Conservation (phyloP, 2,113 vertebrate genomes). For the Neolamprologus cancellatus region DNA sequence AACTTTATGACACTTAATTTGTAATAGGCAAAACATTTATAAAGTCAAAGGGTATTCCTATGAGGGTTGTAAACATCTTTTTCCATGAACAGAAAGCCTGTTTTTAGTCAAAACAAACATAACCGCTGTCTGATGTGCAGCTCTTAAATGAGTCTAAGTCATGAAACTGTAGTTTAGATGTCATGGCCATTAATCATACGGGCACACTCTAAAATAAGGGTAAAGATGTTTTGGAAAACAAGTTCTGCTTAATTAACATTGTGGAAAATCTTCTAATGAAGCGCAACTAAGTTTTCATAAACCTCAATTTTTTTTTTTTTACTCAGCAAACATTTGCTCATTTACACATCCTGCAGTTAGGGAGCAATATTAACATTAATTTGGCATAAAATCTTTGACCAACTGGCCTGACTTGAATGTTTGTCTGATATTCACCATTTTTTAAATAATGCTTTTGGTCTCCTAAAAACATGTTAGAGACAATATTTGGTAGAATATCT, state of each 20-base stretch:
- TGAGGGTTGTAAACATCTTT: neutral
- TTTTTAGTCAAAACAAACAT: conserved; percentile 6
- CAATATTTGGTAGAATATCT: neutral
- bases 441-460: neutral
- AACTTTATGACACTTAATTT: neutral
- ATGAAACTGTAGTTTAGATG: neutral
- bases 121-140: neutral
- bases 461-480: neutral
- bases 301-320: neutral
- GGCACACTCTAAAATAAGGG: neutral
- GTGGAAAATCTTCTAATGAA: neutral
- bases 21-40: neutral
- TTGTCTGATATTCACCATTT: neutral
- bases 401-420: neutral
- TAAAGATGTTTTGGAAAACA: neutral
- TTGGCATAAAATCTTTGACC: neutral
- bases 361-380: neutral
- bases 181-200: neutral
- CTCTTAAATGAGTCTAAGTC: neutral
- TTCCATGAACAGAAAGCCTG: neutral
- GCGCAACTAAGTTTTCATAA: neutral
- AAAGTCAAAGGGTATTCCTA: neutral
- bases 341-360: neutral
- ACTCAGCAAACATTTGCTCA: neutral
- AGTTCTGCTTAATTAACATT: neutral